A percentile compares a stretch with the other conserved stretches of the same genome.
Evolutionary conservation across 2,888 invertebrate species (phyloP).

Genomic region (Nesidiocoris tenuis): DNA sequence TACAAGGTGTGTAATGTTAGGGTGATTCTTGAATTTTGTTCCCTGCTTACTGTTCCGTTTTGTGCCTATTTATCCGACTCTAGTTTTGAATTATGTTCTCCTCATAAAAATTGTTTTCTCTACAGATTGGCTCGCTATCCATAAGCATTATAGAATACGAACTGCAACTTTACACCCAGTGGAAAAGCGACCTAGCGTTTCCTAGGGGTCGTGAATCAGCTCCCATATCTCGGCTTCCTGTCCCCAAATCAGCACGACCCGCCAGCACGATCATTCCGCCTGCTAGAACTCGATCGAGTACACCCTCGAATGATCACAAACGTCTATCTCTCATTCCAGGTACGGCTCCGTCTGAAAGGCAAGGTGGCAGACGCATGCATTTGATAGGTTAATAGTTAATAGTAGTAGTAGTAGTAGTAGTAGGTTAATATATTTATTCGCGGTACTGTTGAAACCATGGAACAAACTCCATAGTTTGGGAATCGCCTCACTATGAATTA

Average conservation of each 20-base stretch:
- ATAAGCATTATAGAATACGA: constrained; percentile 97
- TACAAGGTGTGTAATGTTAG: constrained; percentile 92
- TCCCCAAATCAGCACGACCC: constrained; percentile 49
- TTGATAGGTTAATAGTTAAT: too few relatives aligned
- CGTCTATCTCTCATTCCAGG: constrained; percentile 46
- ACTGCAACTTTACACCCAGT: constrained; percentile 86
- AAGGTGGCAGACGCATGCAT: background rate
- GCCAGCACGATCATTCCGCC: constrained; percentile 32
- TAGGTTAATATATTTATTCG: too few relatives aligned
- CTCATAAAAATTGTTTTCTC: constrained; percentile 3
- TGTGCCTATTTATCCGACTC: constrained; percentile 27
- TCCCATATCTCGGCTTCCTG: constrained; percentile 49
- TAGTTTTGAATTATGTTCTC: constrained; percentile 14
- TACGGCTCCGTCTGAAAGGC: background rate
- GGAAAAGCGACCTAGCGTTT: constrained; percentile 72
- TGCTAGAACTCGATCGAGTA: constrained; percentile 43
- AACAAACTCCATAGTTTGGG: too few relatives aligned
- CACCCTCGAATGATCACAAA: constrained; percentile 48
- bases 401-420: too few relatives aligned
- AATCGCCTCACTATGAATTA: too few relatives aligned
- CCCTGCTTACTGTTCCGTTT: too few relatives aligned
- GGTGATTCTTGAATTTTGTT: too few relatives aligned
- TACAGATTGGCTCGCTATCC: constrained; percentile 87
- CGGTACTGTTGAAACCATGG: too few relatives aligned
- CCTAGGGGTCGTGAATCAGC: constrained; percentile 43